Base-by-base conservation (phyloP, 2,797 vertebrate genomes). In the Dromococcyx pavoninus region DNA sequence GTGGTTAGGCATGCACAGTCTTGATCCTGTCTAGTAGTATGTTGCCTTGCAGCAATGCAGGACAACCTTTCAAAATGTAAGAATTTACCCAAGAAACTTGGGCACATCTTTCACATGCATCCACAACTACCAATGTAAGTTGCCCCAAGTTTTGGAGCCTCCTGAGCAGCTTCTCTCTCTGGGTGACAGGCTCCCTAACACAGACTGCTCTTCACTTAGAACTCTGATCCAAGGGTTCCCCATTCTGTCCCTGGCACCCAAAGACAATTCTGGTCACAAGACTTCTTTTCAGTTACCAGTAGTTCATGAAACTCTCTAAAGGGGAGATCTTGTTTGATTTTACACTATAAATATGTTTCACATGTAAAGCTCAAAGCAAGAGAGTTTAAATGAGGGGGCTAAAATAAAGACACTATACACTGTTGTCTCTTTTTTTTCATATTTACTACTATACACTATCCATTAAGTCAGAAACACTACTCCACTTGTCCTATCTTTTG, bases 401-500 rank as follows among this genome's bases (percentile, higher is more conserved):
- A 61, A 88, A 89, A 86, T 64, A 81, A 88, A 89, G 35, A 82
- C n/a, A 75, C 27, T 33, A n/a, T 35, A 66, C 16, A 39, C 8
- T 32, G 5, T 22, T 43, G 67, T 30, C 11, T 60, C 51, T 46
- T 56, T 4, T 33, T 87, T 78, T 60, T 50, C 53, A n/a, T 72
- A 70, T 74, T 80, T 66, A 80, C 25, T 76, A 24, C 43, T 75
- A 48, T 4, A 8, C 9, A 19, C 25, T 75, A 75, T 32, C 15
- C 66, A 64, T 53, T 88, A 82, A 81, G 16, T 32, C 54, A 89
- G 66, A 95, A 89, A 56, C 19, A 39, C 17, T 70, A 58, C 74
- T 87, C 33, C 58, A 77, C 37, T 84, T 33, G 13, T 58, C 46
- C 81, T 94, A 77, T 69, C 79, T 94, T 88, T 85, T 79, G 22